These are phyloP conservation scores for Drosophila parabipectinata DNA, from an alignment of 1,140 invertebrate genomes.

Conservation along the genomic window DNA sequence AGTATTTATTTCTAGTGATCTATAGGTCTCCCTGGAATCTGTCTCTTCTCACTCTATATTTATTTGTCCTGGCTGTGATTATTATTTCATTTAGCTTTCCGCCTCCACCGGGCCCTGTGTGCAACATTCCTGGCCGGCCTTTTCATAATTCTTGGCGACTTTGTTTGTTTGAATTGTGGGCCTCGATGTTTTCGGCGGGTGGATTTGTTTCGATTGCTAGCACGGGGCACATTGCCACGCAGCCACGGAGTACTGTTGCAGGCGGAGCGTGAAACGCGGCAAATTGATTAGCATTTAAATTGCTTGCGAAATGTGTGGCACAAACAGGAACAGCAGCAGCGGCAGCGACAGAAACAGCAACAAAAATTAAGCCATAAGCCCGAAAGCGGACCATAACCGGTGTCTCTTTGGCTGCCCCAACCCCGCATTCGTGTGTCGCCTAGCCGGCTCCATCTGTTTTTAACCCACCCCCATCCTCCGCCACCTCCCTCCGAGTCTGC, in stretches of 20 bases:
- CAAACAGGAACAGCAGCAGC: constrained; percentile 26
- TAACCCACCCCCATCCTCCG: constrained; percentile 13
- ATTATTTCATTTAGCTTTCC: constrained; percentile 53
- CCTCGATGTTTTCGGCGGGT: constrained; percentile 10
- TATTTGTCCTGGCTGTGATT: constrained; percentile 52
- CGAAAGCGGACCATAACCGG: constrained; percentile 37
- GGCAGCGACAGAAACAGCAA: constrained; percentile 9
- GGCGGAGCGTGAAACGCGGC: constrained; percentile 43
- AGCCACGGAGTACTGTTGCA: constrained; percentile 38
- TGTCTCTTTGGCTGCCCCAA: constrained; percentile 2
- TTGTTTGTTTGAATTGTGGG: constrained; percentile 55
- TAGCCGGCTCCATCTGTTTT: constrained; percentile 32
- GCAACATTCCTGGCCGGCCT: constrained; percentile 5
- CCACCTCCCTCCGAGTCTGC: not conserved
- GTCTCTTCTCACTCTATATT: constrained; percentile 31
- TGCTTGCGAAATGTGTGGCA: constrained; percentile 68
- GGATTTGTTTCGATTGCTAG: constrained; percentile 12
- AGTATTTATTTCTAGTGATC: not conserved
- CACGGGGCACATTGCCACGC: constrained; percentile 38
- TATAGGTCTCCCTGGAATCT: not conserved
- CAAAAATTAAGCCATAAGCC: constrained; percentile 74
- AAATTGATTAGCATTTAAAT: constrained; percentile 81
- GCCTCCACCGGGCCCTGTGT: constrained; percentile 2
- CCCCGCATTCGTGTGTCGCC: constrained; percentile 16
- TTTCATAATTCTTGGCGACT: constrained; percentile 52